phyloP scores from a whole-genome alignment of 1,140 invertebrate genomes.

The Heliothis virescens region DNA sequence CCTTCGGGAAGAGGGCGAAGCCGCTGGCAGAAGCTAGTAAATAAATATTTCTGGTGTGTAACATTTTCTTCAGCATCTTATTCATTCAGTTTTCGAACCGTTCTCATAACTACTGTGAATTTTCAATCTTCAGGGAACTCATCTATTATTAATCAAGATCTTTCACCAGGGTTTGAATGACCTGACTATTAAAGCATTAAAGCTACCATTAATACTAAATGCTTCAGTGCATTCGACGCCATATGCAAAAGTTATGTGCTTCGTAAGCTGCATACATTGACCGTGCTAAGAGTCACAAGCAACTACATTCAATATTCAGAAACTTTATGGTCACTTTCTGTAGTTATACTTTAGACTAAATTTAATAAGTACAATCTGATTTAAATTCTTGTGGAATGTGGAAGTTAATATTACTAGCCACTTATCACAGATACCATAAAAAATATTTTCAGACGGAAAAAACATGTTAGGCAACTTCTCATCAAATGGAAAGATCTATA shows the following conservation, averaged over 20 bases:
- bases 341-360: background rate
- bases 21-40: too few relatives aligned
- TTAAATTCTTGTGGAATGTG: too few relatives aligned
- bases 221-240: background rate
- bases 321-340: background rate
- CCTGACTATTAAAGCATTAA: background rate
- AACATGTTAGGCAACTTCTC: too few relatives aligned
- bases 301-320: conserved; percentile 1
- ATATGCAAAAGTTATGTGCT: background rate
- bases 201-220: conserved; percentile 20
- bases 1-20: too few relatives aligned
- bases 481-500: too few relatives aligned
- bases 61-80: too few relatives aligned
- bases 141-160: background rate
- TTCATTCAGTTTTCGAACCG: too few relatives aligned
- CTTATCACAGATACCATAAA: too few relatives aligned
- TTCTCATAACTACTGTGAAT: background rate
- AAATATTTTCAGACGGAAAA: too few relatives aligned
- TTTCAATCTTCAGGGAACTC: background rate
- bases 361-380: too few relatives aligned
- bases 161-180: background rate
- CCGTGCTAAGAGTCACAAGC: background rate
- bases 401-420: too few relatives aligned
- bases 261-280: background rate
- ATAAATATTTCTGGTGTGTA: too few relatives aligned